These are phyloP conservation scores for Leptodirus hochenwartii DNA, from an alignment of 2,888 invertebrate genomes.

Conservation along the genomic window DNA sequence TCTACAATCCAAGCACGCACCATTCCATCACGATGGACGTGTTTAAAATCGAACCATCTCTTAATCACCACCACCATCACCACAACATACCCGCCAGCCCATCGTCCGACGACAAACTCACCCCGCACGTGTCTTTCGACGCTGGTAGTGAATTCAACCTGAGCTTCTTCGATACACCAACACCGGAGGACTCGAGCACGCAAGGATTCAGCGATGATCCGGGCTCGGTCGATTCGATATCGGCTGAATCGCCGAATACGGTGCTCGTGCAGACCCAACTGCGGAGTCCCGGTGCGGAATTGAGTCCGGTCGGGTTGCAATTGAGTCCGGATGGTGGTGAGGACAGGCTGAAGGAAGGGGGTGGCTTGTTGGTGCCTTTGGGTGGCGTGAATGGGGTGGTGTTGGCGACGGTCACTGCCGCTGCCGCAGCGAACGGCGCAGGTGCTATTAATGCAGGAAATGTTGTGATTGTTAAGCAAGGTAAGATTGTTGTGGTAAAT, in stretches of 20 bases:
- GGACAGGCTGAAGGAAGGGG: too few relatives aligned
- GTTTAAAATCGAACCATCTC: slow-evolving; percentile 49
- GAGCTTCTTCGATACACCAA: slow-evolving; percentile 52
- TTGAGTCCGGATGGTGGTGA: too few relatives aligned
- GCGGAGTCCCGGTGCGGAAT: too few relatives aligned
- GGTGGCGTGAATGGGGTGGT: slow-evolving; percentile 24
- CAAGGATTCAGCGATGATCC: slow-evolving; percentile 49
- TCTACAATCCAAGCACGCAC: slow-evolving; percentile 3
- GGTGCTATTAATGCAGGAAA: slow-evolving; percentile 19
- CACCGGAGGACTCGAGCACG: slow-evolving; percentile 41
- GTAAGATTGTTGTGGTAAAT: too few relatives aligned
- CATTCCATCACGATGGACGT: slow-evolving; percentile 43
- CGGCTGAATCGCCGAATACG: slow-evolving; percentile 29
- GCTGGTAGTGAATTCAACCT: slow-evolving; percentile 63
- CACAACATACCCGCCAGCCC: too few relatives aligned
- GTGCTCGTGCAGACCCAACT: slow-evolving; percentile 17
- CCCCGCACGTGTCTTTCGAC: slow-evolving; percentile 51
- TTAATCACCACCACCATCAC: slow-evolving; percentile 41
- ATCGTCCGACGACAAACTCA: slow-evolving; percentile 39
- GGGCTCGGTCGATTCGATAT: slow-evolving; percentile 40
- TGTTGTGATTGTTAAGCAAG: too few relatives aligned
- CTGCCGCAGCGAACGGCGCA: slow-evolving; percentile 12
- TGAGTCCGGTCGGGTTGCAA: too few relatives aligned
- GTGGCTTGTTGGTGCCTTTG: too few relatives aligned
- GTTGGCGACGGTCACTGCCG: slow-evolving; percentile 14